Evolutionary conservation across 2,797 vertebrate species (phyloP).

Genomic region (Sternotherus odoratus): DNA sequence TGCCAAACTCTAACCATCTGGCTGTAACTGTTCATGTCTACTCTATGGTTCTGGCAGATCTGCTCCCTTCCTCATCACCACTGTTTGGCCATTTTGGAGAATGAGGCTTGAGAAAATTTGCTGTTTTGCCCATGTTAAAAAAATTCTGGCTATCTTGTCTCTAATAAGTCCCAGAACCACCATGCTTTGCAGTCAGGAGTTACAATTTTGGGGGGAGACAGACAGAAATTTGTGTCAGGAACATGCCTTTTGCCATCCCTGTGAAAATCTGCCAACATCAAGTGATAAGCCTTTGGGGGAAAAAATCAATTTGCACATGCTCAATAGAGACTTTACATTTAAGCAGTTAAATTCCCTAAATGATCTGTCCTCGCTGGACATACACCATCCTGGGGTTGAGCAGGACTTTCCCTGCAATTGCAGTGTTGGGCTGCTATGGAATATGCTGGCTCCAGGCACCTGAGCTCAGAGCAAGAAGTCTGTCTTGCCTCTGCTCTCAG

Average conservation of each 20-base stretch:
- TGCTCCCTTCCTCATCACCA: neutral
- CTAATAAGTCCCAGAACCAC: neutral
- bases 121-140: neutral
- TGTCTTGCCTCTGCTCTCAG: no score
- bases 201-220: neutral
- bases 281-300: no score
- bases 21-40: neutral
- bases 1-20: neutral
- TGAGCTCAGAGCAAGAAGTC: neutral
- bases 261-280: neutral
- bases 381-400: neutral
- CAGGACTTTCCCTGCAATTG: neutral
- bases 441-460: neutral
- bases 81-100: neutral
- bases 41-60: no score
- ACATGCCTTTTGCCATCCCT: neutral
- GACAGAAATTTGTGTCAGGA: neutral
- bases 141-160: neutral
- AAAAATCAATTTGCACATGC: neutral
- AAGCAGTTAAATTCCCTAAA: neutral
- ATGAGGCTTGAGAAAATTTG: neutral
- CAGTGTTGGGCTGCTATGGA: neutral
- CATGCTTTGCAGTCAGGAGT: neutral
- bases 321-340: neutral
- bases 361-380: neutral